Percentiles rank a stretch among this genome's conserved stretches.
These are phyloP conservation scores for Dromococcyx pavoninus DNA, from an alignment of 2,797 vertebrate genomes.

Conservation along the genomic window DNA sequence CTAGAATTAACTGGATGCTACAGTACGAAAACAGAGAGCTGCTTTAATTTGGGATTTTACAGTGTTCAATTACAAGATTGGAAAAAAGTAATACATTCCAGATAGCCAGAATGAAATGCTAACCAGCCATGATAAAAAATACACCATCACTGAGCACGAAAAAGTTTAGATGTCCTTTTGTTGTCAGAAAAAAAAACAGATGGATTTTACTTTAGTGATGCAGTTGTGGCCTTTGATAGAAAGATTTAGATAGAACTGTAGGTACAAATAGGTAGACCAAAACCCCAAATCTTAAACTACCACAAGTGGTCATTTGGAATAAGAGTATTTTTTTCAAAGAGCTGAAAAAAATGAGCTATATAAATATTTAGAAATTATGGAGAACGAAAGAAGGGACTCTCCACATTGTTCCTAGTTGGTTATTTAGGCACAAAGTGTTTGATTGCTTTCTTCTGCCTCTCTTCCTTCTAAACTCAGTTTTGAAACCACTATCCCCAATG, in stretches of 20 bases:
- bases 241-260: background rate
- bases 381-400: background rate
- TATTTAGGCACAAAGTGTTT: background rate
- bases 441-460: background rate
- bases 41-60: background rate
- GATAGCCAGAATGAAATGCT: slow-evolving; percentile 2
- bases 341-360: background rate
- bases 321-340: background rate
- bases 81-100: slow-evolving; percentile 14
- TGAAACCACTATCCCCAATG: background rate
- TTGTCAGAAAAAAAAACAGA: slow-evolving; percentile 1
- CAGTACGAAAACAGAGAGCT: background rate
- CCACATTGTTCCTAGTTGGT: background rate
- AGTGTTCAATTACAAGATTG: background rate
- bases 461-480: background rate
- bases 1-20: background rate
- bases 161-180: background rate
- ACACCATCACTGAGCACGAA: background rate
- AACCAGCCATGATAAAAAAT: slow-evolving; percentile 17
- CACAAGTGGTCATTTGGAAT: background rate
- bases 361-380: background rate
- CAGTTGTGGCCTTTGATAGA: background rate
- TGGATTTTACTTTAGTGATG: slow-evolving; percentile 19
- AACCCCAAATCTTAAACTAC: background rate
- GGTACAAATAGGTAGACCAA: background rate